A percentile compares a stretch with the other conserved stretches of the same genome.
Conservation (phyloP, 2,797 vertebrate species). For the Spizella passerina region DNA sequence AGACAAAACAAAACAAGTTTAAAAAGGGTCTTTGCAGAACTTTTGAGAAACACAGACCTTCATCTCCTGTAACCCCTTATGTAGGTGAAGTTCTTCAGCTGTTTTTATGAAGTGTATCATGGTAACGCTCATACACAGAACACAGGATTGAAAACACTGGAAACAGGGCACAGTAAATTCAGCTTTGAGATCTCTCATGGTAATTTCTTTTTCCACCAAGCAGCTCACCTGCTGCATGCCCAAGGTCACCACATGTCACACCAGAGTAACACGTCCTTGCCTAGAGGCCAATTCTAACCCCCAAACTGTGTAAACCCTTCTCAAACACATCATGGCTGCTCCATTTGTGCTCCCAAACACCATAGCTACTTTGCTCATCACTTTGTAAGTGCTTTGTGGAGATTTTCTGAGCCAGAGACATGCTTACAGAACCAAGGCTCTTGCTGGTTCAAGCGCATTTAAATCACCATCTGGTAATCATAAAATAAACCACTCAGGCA, state of each 20-base stretch:
- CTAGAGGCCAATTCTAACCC: neutral
- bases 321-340: neutral
- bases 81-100: neutral
- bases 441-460: neutral
- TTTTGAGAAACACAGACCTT: neutral
- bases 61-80: neutral
- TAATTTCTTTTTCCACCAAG: neutral
- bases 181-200: neutral
- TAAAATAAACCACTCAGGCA: neutral
- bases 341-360: neutral
- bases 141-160: neutral
- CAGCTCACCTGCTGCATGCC: neutral
- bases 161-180: neutral
- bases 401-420: neutral
- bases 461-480: constrained; percentile 33
- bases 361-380: neutral
- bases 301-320: neutral
- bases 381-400: neutral
- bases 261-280: neutral
- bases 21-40: neutral
- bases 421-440: neutral
- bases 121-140: neutral
- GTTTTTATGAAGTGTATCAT: neutral
- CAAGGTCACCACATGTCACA: fast-evolving
- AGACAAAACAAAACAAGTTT: neutral